Evolutionary conservation across 2,113 vertebrate species (phyloP).

Genomic region (Podarcis cretensis): DNA sequence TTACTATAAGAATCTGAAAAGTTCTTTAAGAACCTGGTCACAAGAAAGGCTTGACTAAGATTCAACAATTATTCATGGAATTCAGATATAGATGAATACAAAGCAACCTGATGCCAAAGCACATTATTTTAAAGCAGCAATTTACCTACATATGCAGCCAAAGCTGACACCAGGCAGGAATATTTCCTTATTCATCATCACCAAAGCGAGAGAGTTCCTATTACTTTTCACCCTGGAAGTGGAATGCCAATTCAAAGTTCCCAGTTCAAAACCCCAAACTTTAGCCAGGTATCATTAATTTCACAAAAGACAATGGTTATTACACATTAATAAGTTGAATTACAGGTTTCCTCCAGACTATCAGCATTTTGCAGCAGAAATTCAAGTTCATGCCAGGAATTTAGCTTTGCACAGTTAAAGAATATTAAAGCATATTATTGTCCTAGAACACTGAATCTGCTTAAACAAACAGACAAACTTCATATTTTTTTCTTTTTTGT

Average conservation of each 20-base stretch:
- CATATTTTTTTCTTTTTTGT: too few species aligned
- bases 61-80: not conserved
- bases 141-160: not conserved
- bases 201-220: too few species aligned
- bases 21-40: not conserved
- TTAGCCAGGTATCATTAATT: not conserved
- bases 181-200: not conserved
- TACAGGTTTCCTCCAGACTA: too few species aligned
- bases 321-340: not conserved
- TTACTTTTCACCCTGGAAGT: not conserved
- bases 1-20: slow-evolving; percentile 19
- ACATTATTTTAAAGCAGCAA: not conserved
- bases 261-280: not conserved
- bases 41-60: not conserved
- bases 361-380: too few species aligned
- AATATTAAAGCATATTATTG: too few species aligned
- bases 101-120: fast-evolving
- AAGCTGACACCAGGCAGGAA: not conserved
- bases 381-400: too few species aligned
- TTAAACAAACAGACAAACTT: too few species aligned
- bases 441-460: too few species aligned
- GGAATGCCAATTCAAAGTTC: not conserved
- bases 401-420: too few species aligned
- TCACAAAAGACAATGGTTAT: not conserved
- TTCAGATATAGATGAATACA: not conserved